These are phyloP conservation scores for Cyanoliseus patagonus DNA, from an alignment of 2,113 vertebrate species.

Conservation along the genomic window DNA sequence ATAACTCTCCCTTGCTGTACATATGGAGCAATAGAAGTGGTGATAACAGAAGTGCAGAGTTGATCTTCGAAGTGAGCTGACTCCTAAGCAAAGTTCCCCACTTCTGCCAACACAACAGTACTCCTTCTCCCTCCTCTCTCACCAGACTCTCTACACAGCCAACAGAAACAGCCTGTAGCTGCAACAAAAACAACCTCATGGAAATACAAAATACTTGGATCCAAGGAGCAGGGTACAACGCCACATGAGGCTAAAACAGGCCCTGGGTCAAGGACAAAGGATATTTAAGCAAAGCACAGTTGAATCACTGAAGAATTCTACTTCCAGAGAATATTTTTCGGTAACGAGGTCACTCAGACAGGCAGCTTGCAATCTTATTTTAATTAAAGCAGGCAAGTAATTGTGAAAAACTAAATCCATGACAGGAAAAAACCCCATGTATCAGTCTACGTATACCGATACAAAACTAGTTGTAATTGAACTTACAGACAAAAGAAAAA, in stretches of 20 bases:
- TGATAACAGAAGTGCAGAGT: background rate
- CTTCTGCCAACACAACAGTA: background rate
- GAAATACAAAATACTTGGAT: background rate
- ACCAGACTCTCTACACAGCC: background rate
- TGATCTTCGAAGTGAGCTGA: background rate
- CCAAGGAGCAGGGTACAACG: background rate
- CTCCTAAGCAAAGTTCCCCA: background rate
- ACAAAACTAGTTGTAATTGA: background rate
- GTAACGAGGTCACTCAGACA: background rate
- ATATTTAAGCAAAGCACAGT: background rate
- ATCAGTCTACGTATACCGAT: background rate
- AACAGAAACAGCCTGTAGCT: background rate
- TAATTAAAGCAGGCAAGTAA: background rate
- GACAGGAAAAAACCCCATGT: accelerated
- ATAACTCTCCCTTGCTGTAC: background rate
- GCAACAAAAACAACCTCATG: background rate
- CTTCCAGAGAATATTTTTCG: background rate
- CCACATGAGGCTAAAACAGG: background rate
- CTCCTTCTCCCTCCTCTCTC: background rate
- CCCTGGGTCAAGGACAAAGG: background rate
- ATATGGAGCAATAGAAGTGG: background rate
- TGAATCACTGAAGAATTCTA: background rate
- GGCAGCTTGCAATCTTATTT: background rate
- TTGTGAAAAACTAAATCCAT: background rate
- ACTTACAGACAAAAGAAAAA: background rate